A percentile compares a stretch with the other conserved stretches of the same genome.
Evolutionary conservation across 2,113 vertebrate species (phyloP).

Genomic region (Neomonachus schauinslandi): DNA sequence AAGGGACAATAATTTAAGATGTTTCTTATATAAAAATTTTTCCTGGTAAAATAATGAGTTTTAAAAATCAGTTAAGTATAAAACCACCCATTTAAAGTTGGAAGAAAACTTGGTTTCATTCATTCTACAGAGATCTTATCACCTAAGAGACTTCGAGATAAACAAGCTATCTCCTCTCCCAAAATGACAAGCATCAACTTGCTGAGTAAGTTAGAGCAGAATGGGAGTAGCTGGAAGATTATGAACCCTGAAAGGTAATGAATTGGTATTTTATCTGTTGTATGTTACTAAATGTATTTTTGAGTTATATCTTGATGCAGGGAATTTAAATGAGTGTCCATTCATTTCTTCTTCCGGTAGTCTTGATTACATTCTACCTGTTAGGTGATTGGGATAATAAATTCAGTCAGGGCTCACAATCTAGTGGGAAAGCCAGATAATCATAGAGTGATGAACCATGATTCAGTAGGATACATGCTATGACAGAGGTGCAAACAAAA

Average conservation of each 20-base stretch:
- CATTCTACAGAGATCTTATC: constrained; percentile 67
- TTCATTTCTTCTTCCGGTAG: background rate
- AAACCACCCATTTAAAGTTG: background rate
- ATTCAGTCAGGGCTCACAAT: background rate
- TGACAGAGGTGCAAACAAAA: background rate
- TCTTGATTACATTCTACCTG: background rate
- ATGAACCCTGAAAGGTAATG: constrained; percentile 64
- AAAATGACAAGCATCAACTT: constrained; percentile 72
- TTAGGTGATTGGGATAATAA: background rate
- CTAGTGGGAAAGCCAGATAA: background rate
- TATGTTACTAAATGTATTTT: background rate
- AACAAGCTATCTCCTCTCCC: constrained; percentile 72
- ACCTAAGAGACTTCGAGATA: constrained; percentile 71
- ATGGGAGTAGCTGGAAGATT: constrained; percentile 41
- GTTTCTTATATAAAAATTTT: background rate
- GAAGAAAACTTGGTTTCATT: background rate
- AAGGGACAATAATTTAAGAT: constrained; percentile 19
- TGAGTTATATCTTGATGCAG: background rate
- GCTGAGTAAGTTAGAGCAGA: constrained; percentile 76
- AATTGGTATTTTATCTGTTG: background rate
- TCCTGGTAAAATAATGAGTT: background rate
- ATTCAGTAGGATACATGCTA: background rate
- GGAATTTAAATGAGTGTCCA: background rate
- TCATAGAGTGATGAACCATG: background rate
- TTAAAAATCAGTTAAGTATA: background rate